phyloP scores from a whole-genome alignment of 2,113 vertebrate genomes.

The Grammomys surdaster region DNA sequence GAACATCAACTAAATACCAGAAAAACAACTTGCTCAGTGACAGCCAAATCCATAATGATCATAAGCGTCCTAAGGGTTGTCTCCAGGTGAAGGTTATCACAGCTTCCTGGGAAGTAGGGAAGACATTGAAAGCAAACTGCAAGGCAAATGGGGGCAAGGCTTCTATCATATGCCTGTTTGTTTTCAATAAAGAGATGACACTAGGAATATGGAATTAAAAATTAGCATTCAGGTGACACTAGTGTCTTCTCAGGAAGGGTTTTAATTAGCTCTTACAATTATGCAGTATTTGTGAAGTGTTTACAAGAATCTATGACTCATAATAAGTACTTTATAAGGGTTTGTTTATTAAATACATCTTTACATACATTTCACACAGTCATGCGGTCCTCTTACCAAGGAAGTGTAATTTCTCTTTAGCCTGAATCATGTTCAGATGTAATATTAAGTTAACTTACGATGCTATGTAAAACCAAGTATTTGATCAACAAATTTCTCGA shows the following conservation, averaged over 20 bases:
- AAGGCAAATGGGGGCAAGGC: not conserved
- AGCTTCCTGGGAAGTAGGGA: not conserved
- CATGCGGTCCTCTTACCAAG: no score
- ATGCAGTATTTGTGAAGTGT: not conserved
- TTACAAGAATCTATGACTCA: not conserved
- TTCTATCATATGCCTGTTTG: not conserved
- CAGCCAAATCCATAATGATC: not conserved
- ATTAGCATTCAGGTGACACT: not conserved
- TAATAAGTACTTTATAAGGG: slow-evolving; percentile 4
- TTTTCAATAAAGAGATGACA: not conserved
- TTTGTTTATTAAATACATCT: not conserved
- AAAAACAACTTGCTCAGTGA: not conserved
- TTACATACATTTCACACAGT: not conserved
- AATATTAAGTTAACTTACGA: not conserved
- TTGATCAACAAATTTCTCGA: not conserved
- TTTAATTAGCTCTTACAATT: not conserved
- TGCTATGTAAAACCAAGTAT: slow-evolving; percentile 13
- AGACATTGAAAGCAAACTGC: not conserved
- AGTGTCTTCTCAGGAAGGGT: not conserved
- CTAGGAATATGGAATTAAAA: not conserved
- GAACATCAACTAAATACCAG: not conserved
- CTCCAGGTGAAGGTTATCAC: not conserved
- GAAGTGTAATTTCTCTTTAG: not conserved
- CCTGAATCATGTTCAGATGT: not conserved
- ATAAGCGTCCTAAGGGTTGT: not conserved